Percentiles rank a stretch among this genome's conserved stretches.
Conservation (phyloP, 2,888 invertebrate species). For the Eumacrocentrus americanus region DNA sequence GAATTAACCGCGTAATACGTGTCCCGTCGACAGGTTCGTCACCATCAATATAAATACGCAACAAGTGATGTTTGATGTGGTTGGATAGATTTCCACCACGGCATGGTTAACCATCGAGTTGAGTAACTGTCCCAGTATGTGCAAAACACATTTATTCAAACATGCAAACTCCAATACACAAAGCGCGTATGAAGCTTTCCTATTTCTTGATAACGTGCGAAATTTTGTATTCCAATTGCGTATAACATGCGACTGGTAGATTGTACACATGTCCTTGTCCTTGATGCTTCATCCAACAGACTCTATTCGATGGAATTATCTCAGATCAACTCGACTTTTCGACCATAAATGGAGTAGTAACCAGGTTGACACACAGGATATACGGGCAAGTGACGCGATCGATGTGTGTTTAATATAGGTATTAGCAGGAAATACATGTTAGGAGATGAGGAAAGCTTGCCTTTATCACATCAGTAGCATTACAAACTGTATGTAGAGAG, state of each 20-base stretch:
- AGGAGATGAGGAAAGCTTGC: background rate
- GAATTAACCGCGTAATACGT: too few species aligned
- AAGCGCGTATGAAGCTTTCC: too few species aligned
- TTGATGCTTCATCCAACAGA: too few species aligned
- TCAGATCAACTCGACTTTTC: background rate
- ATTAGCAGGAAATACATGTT: background rate
- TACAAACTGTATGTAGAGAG: background rate
- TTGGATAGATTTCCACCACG: background rate
- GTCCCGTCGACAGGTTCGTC: background rate
- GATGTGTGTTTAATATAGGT: background rate
- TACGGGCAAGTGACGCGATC: too few species aligned
- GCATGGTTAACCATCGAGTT: constrained; percentile 6
- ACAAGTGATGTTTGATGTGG: background rate
- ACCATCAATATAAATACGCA: background rate
- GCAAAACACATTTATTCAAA: background rate
- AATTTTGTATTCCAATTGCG: too few species aligned
- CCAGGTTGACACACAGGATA: background rate
- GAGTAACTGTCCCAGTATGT: constrained; percentile 1
- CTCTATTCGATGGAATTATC: too few species aligned
- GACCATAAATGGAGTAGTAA: background rate
- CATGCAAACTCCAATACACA: too few species aligned
- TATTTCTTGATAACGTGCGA: too few species aligned
- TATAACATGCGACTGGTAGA: too few species aligned
- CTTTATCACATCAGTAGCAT: background rate
- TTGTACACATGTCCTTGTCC: too few species aligned